A percentile compares a stretch with the other conserved stretches of the same genome.
phyloP scores from a whole-genome alignment of 1,140 invertebrate genomes.

The Archivesica marissinica region DNA sequence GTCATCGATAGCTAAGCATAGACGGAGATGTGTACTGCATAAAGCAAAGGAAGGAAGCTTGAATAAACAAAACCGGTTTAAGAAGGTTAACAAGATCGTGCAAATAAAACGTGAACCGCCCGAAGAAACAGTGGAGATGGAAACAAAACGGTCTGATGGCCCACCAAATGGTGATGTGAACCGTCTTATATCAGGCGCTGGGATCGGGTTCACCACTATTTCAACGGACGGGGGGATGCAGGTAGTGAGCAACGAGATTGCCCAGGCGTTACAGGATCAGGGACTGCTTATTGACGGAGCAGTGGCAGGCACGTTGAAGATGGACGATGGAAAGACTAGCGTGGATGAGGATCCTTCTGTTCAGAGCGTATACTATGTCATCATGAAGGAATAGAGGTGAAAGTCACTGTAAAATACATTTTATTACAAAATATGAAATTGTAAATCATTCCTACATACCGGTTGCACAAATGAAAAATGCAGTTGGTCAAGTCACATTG shows the following conservation, averaged over 20 bases:
- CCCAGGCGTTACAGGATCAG: not conserved
- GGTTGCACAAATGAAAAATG: too few species aligned
- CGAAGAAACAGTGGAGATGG: not conserved
- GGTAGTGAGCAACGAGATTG: not conserved
- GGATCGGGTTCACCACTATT: not conserved
- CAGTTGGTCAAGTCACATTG: too few species aligned
- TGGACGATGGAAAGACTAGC: not conserved
- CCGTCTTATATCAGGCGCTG: not conserved
- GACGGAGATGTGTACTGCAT: slow-evolving; percentile 10
- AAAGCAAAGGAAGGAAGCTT: not conserved
- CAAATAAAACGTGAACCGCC: not conserved
- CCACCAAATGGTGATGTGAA: not conserved
- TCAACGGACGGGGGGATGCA: not conserved
- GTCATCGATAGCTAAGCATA: slow-evolving; percentile 48
- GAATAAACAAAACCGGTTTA: not conserved
- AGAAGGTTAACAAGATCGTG: not conserved
- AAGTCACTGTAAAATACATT: not conserved
- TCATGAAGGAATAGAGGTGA: slow-evolving; percentile 32
- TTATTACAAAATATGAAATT: too few species aligned
- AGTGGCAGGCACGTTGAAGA: not conserved
- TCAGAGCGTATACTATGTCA: slow-evolving; percentile 33
- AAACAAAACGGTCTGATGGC: not conserved
- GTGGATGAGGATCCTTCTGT: not conserved
- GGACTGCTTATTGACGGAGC: not conserved
- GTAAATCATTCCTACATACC: too few species aligned